Percentiles rank a stretch among this genome's conserved stretches.
Evolutionary conservation across 2,797 vertebrate genomes (phyloP).

Genomic region (Trachops cirrhosus): DNA sequence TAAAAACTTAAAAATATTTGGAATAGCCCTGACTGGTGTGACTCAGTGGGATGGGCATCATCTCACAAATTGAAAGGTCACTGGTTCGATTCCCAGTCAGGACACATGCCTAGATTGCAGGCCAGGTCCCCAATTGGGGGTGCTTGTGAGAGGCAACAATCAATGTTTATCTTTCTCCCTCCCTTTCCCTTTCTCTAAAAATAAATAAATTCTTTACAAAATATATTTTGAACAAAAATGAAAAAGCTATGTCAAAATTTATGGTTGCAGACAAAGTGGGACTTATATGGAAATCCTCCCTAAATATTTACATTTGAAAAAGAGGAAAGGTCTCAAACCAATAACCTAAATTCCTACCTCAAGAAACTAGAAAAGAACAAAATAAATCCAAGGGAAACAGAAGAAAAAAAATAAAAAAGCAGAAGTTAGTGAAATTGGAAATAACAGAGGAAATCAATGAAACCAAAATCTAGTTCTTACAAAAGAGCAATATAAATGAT

Average conservation of each 20-base stretch:
- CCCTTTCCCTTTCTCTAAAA: background rate
- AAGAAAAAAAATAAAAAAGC: background rate
- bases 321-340: background rate
- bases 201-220: background rate
- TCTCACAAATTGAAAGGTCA: too few species aligned
- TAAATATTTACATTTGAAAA: background rate
- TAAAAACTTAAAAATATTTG: background rate
- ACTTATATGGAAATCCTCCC: background rate
- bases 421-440: background rate
- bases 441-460: background rate
- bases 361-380: background rate
- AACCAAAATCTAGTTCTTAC: background rate
- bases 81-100: background rate
- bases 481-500: background rate
- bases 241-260: background rate
- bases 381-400: conserved; percentile 6
- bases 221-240: background rate
- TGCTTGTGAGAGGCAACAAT: background rate
- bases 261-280: background rate
- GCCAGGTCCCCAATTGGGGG: background rate
- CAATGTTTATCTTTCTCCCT: background rate
- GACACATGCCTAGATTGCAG: background rate
- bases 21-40: background rate
- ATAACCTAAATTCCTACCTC: background rate
- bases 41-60: background rate